Conservation (phyloP, 2,113 vertebrate species). For the Puma concolor region DNA sequence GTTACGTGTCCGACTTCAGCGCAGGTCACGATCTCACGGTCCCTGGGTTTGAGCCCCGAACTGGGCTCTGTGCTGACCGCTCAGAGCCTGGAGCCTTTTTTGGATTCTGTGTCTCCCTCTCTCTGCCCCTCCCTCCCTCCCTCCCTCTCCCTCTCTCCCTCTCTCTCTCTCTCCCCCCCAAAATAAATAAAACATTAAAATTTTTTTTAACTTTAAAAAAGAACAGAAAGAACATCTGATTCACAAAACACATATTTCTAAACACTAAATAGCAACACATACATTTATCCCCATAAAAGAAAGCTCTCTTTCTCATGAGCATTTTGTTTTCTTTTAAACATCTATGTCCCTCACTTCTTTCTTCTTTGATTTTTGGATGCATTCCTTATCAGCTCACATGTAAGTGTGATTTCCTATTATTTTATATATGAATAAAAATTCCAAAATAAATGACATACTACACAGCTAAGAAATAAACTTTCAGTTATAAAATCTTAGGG, state of each 20-base stretch:
- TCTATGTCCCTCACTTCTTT: neutral
- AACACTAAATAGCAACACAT: neutral
- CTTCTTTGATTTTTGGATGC: neutral
- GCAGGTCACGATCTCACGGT: no score
- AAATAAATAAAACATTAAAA: no score
- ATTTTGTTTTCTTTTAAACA: slow-evolving; percentile 6
- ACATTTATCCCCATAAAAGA: neutral
- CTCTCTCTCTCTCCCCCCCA: no score
- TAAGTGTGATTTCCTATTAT: neutral
- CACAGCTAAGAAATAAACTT: neutral
- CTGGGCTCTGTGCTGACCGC: no score
- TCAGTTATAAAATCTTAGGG: neutral
- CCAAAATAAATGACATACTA: neutral
- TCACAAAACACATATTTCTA: neutral
- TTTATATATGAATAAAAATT: neutral
- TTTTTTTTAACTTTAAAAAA: neutral
- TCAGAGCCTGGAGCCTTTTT: no score
- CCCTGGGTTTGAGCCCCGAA: no score
- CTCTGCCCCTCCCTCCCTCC: no score
- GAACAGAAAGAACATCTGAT: neutral
- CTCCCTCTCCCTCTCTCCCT: no score
- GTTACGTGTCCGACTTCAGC: accelerated
- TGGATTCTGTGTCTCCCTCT: no score
- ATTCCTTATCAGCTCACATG: neutral
- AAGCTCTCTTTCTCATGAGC: neutral